Evolutionary conservation across 2,797 vertebrate genomes (phyloP).

Genomic region (Leptodactylus fallax): DNA sequence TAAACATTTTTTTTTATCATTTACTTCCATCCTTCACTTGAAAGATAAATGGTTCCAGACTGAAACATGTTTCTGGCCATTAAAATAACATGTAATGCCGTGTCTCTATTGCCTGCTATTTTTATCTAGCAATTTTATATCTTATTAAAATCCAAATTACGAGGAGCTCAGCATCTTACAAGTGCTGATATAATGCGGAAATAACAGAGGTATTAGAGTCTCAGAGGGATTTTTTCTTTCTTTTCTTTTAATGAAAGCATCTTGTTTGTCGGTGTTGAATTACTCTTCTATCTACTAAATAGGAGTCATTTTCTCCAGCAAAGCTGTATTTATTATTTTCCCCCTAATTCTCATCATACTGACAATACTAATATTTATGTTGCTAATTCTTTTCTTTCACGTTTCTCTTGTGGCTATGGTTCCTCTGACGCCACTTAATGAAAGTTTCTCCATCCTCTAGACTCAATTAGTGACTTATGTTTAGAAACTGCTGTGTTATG

Average conservation of each 20-base stretch:
- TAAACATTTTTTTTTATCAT: slow-evolving; percentile 12
- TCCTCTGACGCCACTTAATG: neutral
- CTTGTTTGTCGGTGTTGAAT: slow-evolving; percentile 35
- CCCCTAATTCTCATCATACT: neutral
- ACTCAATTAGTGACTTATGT: neutral
- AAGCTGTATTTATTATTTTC: slow-evolving; percentile 17
- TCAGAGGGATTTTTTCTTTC: slow-evolving; percentile 3
- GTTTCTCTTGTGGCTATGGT: neutral
- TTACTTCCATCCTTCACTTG: neutral
- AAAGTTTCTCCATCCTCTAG: neutral
- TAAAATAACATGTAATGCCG: neutral
- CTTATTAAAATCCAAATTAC: slow-evolving; percentile 26
- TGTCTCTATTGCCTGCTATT: neutral
- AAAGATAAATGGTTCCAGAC: slow-evolving; percentile 12
- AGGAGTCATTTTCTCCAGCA: neutral
- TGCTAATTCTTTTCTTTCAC: slow-evolving; percentile 14
- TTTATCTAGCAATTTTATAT: slow-evolving; percentile 22
- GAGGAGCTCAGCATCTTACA: neutral
- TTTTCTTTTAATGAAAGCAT: slow-evolving; percentile 37
- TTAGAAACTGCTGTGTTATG: slow-evolving; percentile 15
- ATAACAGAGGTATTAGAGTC: neutral
- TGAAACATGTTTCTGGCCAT: slow-evolving; percentile 10
- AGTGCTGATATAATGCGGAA: neutral
- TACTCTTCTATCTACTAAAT: slow-evolving; percentile 19
- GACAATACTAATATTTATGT: slow-evolving; percentile 41